Evolutionary conservation across 2,797 vertebrate species (phyloP).

Genomic region (Coluber constrictor): DNA sequence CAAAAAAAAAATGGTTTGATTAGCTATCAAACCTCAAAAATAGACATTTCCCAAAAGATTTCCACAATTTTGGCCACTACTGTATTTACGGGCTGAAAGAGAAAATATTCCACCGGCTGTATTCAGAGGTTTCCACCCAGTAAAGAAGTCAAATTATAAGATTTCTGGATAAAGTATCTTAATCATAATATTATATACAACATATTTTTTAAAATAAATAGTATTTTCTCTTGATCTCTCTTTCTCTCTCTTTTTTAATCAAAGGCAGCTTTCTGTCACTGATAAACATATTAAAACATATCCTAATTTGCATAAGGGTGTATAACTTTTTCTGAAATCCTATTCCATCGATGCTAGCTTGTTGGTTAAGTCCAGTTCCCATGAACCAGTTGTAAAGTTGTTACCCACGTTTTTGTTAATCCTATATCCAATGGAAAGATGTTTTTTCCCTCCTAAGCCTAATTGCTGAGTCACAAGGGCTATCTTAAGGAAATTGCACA

Average conservation of each 20-base stretch:
- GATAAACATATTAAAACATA: background rate
- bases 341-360: too few species aligned
- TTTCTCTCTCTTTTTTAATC: background rate
- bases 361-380: too few species aligned
- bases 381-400: too few species aligned
- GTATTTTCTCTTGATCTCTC: background rate
- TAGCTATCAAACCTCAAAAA: too few species aligned
- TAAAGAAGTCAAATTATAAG: background rate
- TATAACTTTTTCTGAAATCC: too few species aligned
- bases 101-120: background rate
- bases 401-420: background rate
- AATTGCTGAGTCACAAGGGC: background rate
- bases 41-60: too few species aligned
- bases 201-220: background rate
- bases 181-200: background rate
- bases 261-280: background rate
- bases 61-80: too few species aligned
- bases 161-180: background rate
- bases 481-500: background rate
- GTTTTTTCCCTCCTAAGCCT: background rate
- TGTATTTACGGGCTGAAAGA: background rate
- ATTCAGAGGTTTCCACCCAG: background rate
- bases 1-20: too few species aligned
- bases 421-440: background rate
- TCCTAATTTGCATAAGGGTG: background rate